A percentile compares a stretch with the other conserved stretches of the same genome.
Evolutionary conservation across 1,140 invertebrate species (phyloP).

Genomic region (Ladona fulva): DNA sequence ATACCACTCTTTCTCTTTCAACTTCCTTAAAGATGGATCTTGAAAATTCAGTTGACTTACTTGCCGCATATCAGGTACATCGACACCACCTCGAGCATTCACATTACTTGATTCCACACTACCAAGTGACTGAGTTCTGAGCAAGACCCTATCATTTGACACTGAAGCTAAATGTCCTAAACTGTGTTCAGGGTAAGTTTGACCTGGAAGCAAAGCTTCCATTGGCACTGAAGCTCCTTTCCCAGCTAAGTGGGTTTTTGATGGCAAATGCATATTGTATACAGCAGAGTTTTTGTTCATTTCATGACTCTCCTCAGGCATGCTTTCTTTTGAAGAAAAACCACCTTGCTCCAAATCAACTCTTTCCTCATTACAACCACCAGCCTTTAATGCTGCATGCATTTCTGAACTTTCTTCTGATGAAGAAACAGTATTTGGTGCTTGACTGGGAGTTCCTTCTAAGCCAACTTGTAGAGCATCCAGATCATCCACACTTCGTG

Average conservation of each 20-base stretch:
- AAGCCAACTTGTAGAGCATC: conserved; percentile 22
- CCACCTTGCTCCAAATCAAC: neutral
- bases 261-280: neutral
- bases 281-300: neutral
- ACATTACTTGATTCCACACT: conserved; percentile 40
- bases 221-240: neutral
- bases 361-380: neutral
- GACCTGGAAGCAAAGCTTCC: conserved; percentile 33
- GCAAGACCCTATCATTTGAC: conserved; percentile 30
- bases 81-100: neutral
- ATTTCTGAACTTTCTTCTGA: neutral
- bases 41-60: neutral
- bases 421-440: neutral
- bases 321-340: neutral
- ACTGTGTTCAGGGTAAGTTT: conserved; percentile 40
- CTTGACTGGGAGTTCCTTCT: neutral
- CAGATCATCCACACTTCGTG: conserved; percentile 27
- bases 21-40: conserved; percentile 21
- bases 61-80: neutral
- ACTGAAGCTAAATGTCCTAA: conserved; percentile 29
- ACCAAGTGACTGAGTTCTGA: conserved; percentile 50
- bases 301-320: neutral
- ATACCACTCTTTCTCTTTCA: conserved; percentile 58
- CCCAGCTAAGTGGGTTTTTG: neutral
- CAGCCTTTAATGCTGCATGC: neutral